phyloP scores from a whole-genome alignment of 2,113 vertebrate genomes.

The Chrysochloris asiatica region DNA sequence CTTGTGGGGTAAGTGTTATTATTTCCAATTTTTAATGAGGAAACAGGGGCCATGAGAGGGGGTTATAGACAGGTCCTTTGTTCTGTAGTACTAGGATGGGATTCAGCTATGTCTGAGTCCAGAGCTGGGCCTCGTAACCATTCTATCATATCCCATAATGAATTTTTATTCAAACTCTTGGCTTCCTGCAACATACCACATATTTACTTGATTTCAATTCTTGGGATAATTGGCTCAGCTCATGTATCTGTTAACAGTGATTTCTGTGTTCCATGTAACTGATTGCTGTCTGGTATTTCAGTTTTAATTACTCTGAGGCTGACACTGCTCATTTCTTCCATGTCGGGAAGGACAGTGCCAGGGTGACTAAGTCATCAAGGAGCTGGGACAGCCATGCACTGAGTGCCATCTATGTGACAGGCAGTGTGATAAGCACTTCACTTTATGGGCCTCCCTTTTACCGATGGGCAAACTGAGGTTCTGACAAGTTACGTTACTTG shows the following conservation, averaged over 20 bases:
- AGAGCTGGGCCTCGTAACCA: background rate
- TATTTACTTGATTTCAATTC: constrained; percentile 56
- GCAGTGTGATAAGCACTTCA: background rate
- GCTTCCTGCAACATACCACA: background rate
- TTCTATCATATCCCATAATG: background rate
- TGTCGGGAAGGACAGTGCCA: constrained; percentile 31
- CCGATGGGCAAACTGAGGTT: background rate
- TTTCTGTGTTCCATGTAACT: constrained; percentile 71
- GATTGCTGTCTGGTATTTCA: constrained; percentile 73
- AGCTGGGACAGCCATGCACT: background rate
- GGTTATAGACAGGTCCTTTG: too few species aligned
- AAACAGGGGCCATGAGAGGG: background rate
- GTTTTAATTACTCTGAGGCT: constrained; percentile 70
- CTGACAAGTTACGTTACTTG: background rate
- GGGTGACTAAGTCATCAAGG: background rate
- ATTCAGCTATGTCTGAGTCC: background rate
- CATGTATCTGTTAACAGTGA: constrained; percentile 63
- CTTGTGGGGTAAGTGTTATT: background rate
- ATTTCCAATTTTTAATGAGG: background rate
- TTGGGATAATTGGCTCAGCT: constrained; percentile 51
- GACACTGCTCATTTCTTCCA: constrained; percentile 56
- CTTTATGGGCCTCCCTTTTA: background rate
- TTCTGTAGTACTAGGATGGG: too few species aligned
- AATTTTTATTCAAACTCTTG: background rate
- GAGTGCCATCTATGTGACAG: background rate